These are phyloP conservation scores for Heliothis peltigera DNA, from an alignment of 2,888 invertebrate species.

Conservation along the genomic window DNA sequence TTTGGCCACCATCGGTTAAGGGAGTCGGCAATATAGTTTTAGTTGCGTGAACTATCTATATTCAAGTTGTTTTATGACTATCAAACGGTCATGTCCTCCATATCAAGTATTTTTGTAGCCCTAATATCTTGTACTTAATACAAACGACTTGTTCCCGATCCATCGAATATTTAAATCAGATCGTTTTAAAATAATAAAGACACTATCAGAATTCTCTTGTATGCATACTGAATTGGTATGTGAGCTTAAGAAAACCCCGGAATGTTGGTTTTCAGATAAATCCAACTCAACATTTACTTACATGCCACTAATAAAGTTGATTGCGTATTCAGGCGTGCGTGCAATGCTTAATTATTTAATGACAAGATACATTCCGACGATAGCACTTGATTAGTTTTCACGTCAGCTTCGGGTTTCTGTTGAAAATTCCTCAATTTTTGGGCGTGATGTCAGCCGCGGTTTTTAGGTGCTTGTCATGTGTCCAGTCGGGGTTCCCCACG, in stretches of 20 bases:
- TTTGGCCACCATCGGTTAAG: too few relatives aligned
- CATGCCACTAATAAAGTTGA: conserved; percentile 30
- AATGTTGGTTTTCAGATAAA: conserved; percentile 24
- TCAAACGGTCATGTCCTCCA: too few relatives aligned
- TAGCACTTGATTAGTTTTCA: conserved; percentile 56
- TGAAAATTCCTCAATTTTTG: conserved; percentile 68
- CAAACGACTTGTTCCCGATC: too few relatives aligned
- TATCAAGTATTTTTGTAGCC: too few relatives aligned
- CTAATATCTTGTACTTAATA: too few relatives aligned
- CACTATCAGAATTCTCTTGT: background rate
- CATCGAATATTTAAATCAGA: background rate
- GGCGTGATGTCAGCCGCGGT: conserved; percentile 78
- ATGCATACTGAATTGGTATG: background rate
- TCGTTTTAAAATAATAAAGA: background rate
- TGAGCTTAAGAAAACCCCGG: background rate
- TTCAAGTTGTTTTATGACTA: too few relatives aligned
- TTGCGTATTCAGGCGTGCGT: conserved; percentile 36
- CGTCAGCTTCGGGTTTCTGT: conserved; percentile 62
- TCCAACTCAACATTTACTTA: conserved; percentile 36
- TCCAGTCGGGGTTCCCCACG: conserved; percentile 78
- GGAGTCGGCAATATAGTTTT: too few relatives aligned
- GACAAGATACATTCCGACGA: conserved; percentile 36
- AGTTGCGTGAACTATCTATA: too few relatives aligned
- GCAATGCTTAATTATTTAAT: conserved; percentile 25
- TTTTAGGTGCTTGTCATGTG: conserved; percentile 78